phyloP scores from a whole-genome alignment of 2,113 vertebrate species.

The Malurus melanocephalus region DNA sequence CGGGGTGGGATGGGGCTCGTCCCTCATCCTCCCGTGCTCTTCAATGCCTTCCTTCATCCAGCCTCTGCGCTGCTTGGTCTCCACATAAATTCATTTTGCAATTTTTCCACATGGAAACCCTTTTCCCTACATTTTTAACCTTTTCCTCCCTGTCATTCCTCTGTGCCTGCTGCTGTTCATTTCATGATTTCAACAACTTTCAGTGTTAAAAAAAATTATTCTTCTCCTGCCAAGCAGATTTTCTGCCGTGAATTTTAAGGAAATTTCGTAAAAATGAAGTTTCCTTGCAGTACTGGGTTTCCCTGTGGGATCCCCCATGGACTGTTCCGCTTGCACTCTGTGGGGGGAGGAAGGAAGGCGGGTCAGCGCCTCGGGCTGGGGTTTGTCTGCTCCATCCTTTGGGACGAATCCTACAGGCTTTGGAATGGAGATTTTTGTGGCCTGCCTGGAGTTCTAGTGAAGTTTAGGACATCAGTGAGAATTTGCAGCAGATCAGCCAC shows the following conservation, averaged over 20 bases:
- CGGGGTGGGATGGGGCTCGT: background rate
- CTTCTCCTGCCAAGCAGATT: background rate
- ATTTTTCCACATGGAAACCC: background rate
- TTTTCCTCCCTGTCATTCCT: background rate
- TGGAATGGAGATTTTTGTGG: background rate
- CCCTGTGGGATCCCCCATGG: background rate
- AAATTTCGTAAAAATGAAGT: background rate
- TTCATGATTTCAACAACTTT: background rate
- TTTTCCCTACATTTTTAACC: background rate
- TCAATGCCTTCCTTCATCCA: constrained; percentile 14
- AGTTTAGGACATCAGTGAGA: background rate
- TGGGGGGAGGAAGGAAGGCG: background rate
- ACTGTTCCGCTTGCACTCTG: rapidly evolving
- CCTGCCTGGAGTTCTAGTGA: background rate
- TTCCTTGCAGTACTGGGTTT: background rate
- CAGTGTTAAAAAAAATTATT: rapidly evolving
- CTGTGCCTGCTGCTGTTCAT: background rate
- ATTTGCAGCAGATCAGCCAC: background rate
- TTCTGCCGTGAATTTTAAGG: background rate
- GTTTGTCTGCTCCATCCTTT: background rate
- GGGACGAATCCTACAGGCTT: background rate
- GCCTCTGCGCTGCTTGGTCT: background rate
- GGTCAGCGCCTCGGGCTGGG: background rate
- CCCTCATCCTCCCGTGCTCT: background rate
- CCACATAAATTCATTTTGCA: background rate